Conservation (phyloP, 2,888 invertebrate species). For the Mythimna loreyi region DNA sequence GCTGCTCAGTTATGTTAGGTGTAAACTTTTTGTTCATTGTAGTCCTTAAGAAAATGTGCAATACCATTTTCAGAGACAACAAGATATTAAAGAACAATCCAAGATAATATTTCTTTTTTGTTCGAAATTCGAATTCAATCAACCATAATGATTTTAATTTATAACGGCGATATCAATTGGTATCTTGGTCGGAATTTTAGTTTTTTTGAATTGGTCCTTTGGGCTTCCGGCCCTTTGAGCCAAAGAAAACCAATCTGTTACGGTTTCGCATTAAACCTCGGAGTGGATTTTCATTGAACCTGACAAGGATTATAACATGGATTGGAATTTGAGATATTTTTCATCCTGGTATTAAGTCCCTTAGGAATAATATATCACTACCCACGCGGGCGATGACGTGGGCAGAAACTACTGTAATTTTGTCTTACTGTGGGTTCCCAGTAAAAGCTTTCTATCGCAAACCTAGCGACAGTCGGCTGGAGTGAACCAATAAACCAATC, state of each 20-base stretch:
- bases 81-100: slow-evolving; percentile 21
- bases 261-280: too few species aligned
- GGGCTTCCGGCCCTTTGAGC: not conserved
- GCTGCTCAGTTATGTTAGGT: not conserved
- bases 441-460: slow-evolving; percentile 21
- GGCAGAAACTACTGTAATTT: too few species aligned
- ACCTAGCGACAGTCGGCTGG: slow-evolving; percentile 12
- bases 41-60: not conserved
- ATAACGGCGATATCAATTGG: slow-evolving; percentile 8
- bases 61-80: slow-evolving; percentile 6
- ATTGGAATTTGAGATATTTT: too few species aligned
- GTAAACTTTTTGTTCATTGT: not conserved
- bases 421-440: not conserved
- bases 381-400: too few species aligned
- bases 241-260: not conserved
- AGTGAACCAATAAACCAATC: slow-evolving; percentile 49
- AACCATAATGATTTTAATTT: slow-evolving; percentile 18
- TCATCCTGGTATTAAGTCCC: too few species aligned
- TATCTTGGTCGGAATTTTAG: slow-evolving; percentile 7
- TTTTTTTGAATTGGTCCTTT: slow-evolving; percentile 12
- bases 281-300: too few species aligned
- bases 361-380: too few species aligned
- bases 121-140: slow-evolving; percentile 18
- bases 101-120: slow-evolving; percentile 29
- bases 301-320: too few species aligned